Evolutionary conservation across 1,140 invertebrate genomes (phyloP), one percentile per base, ranked within the genome.

Genomic region (Leptonema lineaticorne): DNA sequence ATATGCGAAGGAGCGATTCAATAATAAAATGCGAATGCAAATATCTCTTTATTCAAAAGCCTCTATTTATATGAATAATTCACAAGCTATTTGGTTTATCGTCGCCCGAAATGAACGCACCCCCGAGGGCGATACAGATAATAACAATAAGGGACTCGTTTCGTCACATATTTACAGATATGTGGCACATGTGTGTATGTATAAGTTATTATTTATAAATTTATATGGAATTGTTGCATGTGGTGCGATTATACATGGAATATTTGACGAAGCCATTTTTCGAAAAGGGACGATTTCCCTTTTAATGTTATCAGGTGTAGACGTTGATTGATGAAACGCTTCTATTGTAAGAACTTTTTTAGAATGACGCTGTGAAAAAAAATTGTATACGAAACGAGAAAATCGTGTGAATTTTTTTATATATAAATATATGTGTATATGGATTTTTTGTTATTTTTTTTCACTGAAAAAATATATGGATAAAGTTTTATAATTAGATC

Each of bases 251-350:
- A 4, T 41, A 3, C 16, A 41, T 41, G 4, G 22, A 24, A 53
- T 53, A 53, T 53, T 53, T 26, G 27, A 53, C 50, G 20, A 24
- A 26, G 22, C 18, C 24, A 22, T 24, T 53, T n/a, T 50, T 50
- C 18, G 46, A n/a, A n/a, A n/a, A n/a, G 46, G 18, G 46, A 20
- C 24, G 46, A 22, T 50, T 22, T 53, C 50, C 24, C 50, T 53
- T 53, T 53, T 53, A 53, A 53, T 53, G 50, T 26, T 53, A 53
- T 53, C 50, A 22, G 50, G 50, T 53, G 50, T 24, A 11, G 50
- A 53, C 50, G 50, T 53, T 53, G 50, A 53, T 53, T 53, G 50
- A 53, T 53, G 50, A 24, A 11, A 22, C 50, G 16, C 2, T 26
- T 26, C 50, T n/a, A n/a, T n/a, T n/a, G n/a, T n/a, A n/a, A n/a